Base-by-base conservation (phyloP, 2,797 vertebrate genomes). In the Hozukius guyotensis region DNA sequence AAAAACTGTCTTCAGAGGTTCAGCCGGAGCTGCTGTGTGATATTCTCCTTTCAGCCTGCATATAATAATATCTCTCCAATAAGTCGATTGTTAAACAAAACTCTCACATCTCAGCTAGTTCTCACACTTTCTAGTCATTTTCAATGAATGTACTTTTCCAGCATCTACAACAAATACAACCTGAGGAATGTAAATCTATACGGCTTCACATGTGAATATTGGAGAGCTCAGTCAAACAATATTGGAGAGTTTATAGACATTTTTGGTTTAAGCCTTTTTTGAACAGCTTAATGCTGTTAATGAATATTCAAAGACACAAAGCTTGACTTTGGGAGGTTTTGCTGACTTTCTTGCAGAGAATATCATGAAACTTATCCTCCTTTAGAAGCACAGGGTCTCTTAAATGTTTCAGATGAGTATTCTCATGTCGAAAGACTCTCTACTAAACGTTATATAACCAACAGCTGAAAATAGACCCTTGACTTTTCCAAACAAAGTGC, bases 401-500 rank as follows among this genome's bases (percentile, higher is more conserved):
- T 31, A 27, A n/a, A 16, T 13, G 13, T 72, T 72, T 24, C 20
- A 75, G 1, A 64, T 22, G 0, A 10, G 31, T 46, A 53, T 22
- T 6, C 42, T 46, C 60, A 14, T 64, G 20, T 67, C 67, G 68
- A 20, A 42, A 42, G 34, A 53, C 71, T 86, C 64, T 62, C 29
- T 6, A 5, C 12, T 12, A 31, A 65, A 52, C 22, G 24, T 64
- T 55, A 63, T 62, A 24, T n/a, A 14, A 69, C 25, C 65, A 63
- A 9, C 60, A 4, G 32, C 72, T 69, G 36, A 83, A 78, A 86
- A 61, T 29, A 27, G 46, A 74, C 31, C 31, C 61, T 72, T 60
- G 60, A 78, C 56, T 77, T 85, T 65, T 57, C 22, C 65, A 36
- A 73, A 75, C 63, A 18, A 27, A 68, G 42, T 27, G 42, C 75